Conservation (phyloP, 2,888 invertebrate genomes). For the Encarsia formosa region DNA sequence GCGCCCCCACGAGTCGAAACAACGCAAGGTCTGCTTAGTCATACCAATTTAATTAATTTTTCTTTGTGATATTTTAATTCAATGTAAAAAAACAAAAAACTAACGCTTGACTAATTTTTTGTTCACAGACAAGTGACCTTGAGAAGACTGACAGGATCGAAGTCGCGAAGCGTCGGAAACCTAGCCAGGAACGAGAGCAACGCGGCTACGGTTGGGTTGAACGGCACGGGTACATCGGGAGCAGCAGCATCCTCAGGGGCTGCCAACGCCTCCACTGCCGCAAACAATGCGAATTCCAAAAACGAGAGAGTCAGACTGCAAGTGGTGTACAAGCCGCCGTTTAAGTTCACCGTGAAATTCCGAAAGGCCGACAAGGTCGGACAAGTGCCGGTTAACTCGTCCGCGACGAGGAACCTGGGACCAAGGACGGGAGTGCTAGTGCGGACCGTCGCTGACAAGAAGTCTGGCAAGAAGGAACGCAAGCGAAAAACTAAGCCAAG, state of each 20-base stretch:
- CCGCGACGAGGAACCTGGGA: constrained; percentile 28
- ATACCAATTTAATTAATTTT: no score
- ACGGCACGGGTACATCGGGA: constrained; percentile 32
- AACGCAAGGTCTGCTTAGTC: no score
- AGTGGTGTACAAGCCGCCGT: constrained; percentile 83
- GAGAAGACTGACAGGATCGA: constrained; percentile 41
- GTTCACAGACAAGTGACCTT: constrained; percentile 40
- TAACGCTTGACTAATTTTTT: no score
- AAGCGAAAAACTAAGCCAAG: constrained; percentile 25
- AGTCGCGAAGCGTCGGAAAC: constrained; percentile 70
- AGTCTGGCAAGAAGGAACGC: constrained; percentile 10
- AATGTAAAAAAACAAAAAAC: no score
- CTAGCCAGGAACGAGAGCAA: constrained; percentile 53
- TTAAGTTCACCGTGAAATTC: constrained; percentile 78
- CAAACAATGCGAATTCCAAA: no score
- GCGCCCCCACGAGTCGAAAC: constrained; percentile 56
- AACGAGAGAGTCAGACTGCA: constrained; percentile 63
- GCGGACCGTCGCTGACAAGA: constrained; percentile 37
- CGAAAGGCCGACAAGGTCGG: constrained; percentile 65
- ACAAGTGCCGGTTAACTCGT: constrained; percentile 2
- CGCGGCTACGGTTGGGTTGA: constrained; percentile 45
- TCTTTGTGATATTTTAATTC: no score
- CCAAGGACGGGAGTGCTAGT: constrained; percentile 54
- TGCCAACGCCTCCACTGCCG: constrained; percentile 17
- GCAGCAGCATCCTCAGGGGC: constrained; percentile 23